phyloP scores from a whole-genome alignment of 2,113 vertebrate genomes.

The Catharus fuscescens region DNA sequence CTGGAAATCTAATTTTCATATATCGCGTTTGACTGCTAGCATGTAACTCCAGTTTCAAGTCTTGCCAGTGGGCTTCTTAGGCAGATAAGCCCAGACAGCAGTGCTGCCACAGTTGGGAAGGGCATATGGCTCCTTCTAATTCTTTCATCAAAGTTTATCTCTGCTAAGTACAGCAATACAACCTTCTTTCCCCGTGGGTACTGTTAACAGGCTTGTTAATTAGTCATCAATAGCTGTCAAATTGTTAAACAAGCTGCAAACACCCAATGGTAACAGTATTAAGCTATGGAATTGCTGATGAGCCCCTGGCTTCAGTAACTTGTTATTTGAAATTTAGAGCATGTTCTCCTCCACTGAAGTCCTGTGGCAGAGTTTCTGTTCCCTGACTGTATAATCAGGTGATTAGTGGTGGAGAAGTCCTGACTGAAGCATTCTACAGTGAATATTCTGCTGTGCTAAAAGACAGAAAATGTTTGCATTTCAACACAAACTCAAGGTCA shows the following conservation, averaged over 20 bases:
- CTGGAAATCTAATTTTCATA: not conserved
- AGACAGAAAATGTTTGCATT: not conserved
- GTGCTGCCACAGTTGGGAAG: not conserved
- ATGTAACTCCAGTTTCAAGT: not conserved
- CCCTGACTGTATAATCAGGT: constrained; percentile 30
- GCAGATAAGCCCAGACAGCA: not conserved
- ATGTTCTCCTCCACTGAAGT: not conserved
- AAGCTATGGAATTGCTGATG: constrained; percentile 13
- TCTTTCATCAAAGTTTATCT: not conserved
- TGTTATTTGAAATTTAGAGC: constrained; percentile 36
- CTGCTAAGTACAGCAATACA: not conserved
- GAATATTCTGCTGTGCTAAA: not conserved
- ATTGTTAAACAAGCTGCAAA: constrained; percentile 10
- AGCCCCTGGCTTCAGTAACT: not conserved
- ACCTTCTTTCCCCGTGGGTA: not conserved
- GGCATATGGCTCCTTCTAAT: not conserved
- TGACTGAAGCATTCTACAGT: constrained; percentile 17
- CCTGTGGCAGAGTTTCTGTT: constrained; percentile 10
- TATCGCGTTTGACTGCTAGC: not conserved
- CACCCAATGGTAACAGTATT: not conserved
- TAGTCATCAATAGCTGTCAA: constrained; percentile 28
- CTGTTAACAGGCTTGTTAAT: constrained; percentile 18
- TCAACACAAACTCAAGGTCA: not conserved
- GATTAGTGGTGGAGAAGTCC: not conserved
- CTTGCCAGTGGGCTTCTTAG: not conserved